Evolutionary conservation across 2,797 vertebrate genomes (phyloP).

Genomic region (Neosilurus mollespiculum): DNA sequence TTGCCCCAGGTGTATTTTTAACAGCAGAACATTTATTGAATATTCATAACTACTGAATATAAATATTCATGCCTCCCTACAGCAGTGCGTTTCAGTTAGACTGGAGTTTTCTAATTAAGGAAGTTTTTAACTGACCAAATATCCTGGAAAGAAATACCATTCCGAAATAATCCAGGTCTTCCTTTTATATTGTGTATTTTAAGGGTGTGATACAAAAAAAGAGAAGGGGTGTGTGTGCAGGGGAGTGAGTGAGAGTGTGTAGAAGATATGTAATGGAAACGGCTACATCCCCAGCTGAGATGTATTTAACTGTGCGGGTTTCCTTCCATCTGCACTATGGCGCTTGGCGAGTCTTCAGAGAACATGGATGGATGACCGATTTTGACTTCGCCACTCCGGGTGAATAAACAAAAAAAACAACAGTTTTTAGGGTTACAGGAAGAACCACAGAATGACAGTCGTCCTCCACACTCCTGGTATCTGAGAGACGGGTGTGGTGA

Average conservation of each 20-base stretch:
- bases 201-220: neutral
- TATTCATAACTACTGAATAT: neutral
- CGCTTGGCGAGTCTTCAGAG: neutral
- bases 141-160: neutral
- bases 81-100: neutral
- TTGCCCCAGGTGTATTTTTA: neutral
- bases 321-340: neutral
- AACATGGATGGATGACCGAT: neutral
- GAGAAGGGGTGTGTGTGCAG: neutral
- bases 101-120: neutral
- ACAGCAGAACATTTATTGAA: neutral
- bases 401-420: neutral
- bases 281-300: neutral
- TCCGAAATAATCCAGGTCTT: neutral
- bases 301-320: neutral
- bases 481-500: neutral
- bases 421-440: neutral
- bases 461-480: neutral
- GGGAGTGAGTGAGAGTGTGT: neutral
- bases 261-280: neutral
- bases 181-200: neutral
- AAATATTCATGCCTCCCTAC: conserved; percentile 3
- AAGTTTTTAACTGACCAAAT: neutral
- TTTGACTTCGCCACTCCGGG: neutral
- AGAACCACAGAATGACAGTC: neutral